Evolutionary conservation across 23 tunicate species (phyloP), one percentile per base, ranked within the genome.

Genomic region (Botrylloides violaceus): DNA sequence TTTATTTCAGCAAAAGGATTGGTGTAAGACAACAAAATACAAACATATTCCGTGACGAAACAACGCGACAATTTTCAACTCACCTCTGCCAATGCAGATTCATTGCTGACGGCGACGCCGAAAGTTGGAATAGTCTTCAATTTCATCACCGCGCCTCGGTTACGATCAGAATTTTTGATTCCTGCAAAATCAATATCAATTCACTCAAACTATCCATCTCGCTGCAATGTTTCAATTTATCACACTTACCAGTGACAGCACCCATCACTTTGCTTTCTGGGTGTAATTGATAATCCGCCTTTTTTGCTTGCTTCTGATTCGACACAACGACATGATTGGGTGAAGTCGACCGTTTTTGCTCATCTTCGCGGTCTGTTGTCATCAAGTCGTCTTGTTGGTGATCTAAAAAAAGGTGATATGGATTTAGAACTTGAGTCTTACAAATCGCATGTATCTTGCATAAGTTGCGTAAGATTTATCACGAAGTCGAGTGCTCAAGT

Each of bases 341-440:
- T 1, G 95, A 87, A 25, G 86, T 55, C n/a, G 95, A 81, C 23
- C 95, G 65, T 15, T 43, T 43, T 49, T 80, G 84, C 30, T 87
- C 95, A 20, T 59, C 79, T 1, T 80, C 82, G 29, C 72, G 76
- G 23, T 22, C 47, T n/a, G 82, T n/a, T 29, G 82, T 81, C 86
- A 87, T 76, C 63, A 87, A 75, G 61, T 87, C 95, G 56, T 87
- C 83, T 71, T 87, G 95, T 47, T 87, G 77, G 66, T 87, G 53
- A 43, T 43, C 53, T 43, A 15, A 15, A 43, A 43, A 43, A n/a
- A n/a, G n/a, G n/a, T n/a, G n/a, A n/a, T n/a, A n/a, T n/a, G n/a
- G n/a, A n/a, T n/a, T n/a, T n/a, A n/a, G n/a, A n/a, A n/a, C n/a
- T n/a, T n/a, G n/a, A n/a, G n/a, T n/a, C n/a, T n/a, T n/a, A n/a